phyloP scores from a whole-genome alignment of 2,113 vertebrate genomes.

The Phycodurus eques region DNA sequence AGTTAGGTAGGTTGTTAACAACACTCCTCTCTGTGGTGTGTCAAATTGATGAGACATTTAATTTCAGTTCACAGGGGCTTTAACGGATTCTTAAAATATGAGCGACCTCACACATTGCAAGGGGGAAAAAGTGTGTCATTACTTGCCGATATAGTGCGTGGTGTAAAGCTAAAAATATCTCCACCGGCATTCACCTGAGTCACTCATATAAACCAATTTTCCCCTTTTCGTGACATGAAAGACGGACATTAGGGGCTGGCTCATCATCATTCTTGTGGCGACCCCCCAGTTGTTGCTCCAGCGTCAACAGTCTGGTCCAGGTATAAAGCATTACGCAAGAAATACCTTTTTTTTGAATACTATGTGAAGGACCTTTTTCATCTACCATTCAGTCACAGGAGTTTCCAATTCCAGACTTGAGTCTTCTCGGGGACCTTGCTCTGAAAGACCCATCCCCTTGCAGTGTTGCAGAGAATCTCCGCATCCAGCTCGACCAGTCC shows the following conservation, averaged over 20 bases:
- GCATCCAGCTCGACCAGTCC: slow-evolving; percentile 85
- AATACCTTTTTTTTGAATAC: not conserved
- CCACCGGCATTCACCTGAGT: not conserved
- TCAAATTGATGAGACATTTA: too few relatives aligned
- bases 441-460: slow-evolving; percentile 61
- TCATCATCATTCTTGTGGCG: slow-evolving; percentile 81
- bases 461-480: slow-evolving; percentile 83
- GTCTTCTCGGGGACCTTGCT: slow-evolving; percentile 74
- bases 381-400: slow-evolving; percentile 76
- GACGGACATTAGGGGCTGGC: slow-evolving; percentile 79
- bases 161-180: not conserved
- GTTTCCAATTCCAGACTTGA: slow-evolving; percentile 75
- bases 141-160: not conserved
- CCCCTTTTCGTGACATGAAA: slow-evolving; percentile 44
- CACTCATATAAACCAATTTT: not conserved
- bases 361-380: slow-evolving; percentile 2
- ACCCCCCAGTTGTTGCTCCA: slow-evolving; percentile 91
- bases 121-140: too few relatives aligned
- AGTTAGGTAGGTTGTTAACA: too few relatives aligned
- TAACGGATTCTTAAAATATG: too few relatives aligned
- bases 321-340: slow-evolving; percentile 19
- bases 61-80: too few relatives aligned
- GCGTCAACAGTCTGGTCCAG: slow-evolving; percentile 86
- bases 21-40: too few relatives aligned
- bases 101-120: too few relatives aligned